phyloP scores from a whole-genome alignment of 2,888 invertebrate species.

The Melipona bicolor region DNA sequence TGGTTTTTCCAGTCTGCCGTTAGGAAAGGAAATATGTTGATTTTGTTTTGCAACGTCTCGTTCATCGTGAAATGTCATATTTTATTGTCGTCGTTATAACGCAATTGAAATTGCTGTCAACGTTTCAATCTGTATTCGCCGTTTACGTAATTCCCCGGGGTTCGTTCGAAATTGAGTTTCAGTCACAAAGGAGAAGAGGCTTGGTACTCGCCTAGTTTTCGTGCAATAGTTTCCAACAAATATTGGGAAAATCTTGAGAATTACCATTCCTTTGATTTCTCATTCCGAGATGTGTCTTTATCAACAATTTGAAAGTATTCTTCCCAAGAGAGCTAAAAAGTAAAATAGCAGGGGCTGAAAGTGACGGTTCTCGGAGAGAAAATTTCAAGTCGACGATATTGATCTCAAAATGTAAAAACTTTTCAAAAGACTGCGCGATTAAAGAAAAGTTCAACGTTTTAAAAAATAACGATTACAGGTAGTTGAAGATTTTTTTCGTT shows the following conservation, averaged over 20 bases:
- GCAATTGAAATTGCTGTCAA: background rate
- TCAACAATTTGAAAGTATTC: background rate
- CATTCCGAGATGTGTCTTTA: accelerated
- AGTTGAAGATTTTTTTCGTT: too few relatives aligned
- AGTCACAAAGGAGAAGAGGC: background rate
- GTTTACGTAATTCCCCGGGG: background rate
- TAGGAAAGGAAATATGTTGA: background rate
- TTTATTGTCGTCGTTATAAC: background rate
- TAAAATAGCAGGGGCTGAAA: background rate
- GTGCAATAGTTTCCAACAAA: background rate
- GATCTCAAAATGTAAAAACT: too few relatives aligned
- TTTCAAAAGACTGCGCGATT: too few relatives aligned
- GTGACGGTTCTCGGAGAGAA: background rate
- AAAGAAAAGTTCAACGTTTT: too few relatives aligned
- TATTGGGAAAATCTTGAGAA: background rate
- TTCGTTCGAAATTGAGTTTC: background rate
- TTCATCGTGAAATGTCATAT: background rate
- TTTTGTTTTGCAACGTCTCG: background rate
- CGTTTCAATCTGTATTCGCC: background rate
- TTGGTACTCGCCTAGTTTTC: background rate
- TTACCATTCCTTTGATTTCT: background rate
- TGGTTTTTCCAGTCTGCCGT: background rate
- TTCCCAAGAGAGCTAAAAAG: background rate
- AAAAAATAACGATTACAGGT: too few relatives aligned
- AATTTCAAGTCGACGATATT: background rate